These are phyloP conservation scores for Anarhynchus alexandrinus DNA, from an alignment of 2,113 vertebrate species.

Conservation along the genomic window DNA sequence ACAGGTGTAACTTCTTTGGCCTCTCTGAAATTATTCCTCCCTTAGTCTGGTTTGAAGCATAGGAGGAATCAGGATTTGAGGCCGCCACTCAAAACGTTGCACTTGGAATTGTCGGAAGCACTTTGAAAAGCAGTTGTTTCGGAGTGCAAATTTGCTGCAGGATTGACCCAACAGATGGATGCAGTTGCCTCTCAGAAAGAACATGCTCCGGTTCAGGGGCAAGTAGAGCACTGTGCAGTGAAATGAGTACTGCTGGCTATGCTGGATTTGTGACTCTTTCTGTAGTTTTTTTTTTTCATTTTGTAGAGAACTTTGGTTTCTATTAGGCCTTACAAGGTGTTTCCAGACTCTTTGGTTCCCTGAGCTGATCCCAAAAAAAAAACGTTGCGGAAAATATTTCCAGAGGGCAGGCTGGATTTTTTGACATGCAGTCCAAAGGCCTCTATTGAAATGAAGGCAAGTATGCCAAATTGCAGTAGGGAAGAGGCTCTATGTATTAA, in stretches of 20 bases:
- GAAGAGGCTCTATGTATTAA: neutral
- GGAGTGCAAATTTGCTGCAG: neutral
- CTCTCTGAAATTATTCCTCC: neutral
- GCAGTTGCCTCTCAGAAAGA: neutral
- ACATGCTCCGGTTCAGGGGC: neutral
- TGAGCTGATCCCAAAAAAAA: neutral
- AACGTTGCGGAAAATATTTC: neutral
- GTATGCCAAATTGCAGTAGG: neutral
- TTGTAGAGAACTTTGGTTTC: neutral
- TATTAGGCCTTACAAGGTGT: neutral
- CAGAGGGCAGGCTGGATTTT: neutral
- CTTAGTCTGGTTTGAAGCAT: neutral
- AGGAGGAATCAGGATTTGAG: neutral
- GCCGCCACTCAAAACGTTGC: neutral
- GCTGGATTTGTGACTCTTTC: neutral
- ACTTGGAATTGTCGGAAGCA: neutral
- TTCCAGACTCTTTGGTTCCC: neutral
- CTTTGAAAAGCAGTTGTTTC: neutral
- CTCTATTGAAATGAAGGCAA: neutral
- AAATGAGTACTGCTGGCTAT: rapidly evolving
- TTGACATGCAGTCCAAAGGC: neutral
- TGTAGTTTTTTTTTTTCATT: neutral
- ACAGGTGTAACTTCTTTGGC: neutral
- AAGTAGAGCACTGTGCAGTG: neutral
- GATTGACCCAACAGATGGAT: neutral